A percentile compares a stretch with the other conserved stretches of the same genome.
phyloP scores from a whole-genome alignment of 2,113 vertebrate species.

The Cinclus cinclus region DNA sequence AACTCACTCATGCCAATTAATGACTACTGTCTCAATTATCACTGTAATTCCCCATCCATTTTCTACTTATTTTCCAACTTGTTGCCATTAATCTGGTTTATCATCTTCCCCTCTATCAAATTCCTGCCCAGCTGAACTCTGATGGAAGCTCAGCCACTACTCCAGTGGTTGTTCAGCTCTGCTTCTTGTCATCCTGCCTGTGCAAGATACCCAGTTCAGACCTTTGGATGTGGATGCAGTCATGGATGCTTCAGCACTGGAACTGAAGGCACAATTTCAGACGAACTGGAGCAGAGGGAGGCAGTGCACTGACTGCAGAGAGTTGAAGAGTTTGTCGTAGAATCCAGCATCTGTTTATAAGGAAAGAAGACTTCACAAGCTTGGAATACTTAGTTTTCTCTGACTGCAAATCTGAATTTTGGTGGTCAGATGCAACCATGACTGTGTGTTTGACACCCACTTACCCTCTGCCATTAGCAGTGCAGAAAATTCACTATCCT shows the following conservation, averaged over 20 bases:
- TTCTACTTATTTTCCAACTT: background rate
- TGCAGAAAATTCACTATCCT: background rate
- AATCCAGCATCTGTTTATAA: background rate
- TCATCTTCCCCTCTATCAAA: background rate
- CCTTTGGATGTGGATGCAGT: background rate
- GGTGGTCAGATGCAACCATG: background rate
- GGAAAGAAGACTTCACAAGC: background rate
- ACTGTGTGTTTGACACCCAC: background rate
- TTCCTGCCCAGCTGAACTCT: background rate
- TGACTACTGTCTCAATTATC: background rate
- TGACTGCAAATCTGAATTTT: background rate
- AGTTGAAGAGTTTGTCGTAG: background rate
- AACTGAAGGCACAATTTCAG: fast-evolving
- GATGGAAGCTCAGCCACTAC: background rate
- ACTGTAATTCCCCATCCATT: background rate
- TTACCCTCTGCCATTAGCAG: background rate
- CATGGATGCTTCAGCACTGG: background rate
- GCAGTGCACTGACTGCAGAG: fast-evolving
- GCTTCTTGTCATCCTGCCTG: background rate
- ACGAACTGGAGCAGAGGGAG: background rate
- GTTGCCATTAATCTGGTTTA: background rate
- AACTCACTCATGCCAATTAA: background rate
- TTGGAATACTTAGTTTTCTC: background rate
- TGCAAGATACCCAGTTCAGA: fast-evolving
- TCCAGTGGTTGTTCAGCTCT: background rate